Evolutionary conservation across 2,797 vertebrate genomes (phyloP).

Genomic region (Craterocephalus amniculus): DNA sequence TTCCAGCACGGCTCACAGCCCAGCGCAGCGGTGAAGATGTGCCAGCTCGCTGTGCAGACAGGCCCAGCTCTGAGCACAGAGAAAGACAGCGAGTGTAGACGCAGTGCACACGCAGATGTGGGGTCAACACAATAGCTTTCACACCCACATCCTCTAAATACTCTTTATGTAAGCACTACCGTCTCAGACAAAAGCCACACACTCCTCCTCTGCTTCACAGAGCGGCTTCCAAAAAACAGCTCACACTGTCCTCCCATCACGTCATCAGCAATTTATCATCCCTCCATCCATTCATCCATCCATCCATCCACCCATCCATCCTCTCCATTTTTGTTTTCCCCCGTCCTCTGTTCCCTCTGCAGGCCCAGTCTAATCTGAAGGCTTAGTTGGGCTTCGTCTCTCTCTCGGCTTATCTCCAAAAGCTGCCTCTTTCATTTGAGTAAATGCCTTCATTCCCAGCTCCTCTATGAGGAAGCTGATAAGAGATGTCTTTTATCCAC

Average conservation of each 20-base stretch:
- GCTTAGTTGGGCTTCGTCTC: constrained; percentile 72
- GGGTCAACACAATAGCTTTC: constrained; percentile 65
- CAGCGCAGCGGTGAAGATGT: constrained; percentile 56
- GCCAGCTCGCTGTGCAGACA: constrained; percentile 65
- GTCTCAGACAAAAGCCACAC: constrained; percentile 47
- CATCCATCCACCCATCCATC: not conserved
- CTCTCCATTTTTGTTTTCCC: constrained; percentile 12
- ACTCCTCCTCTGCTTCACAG: constrained; percentile 36
- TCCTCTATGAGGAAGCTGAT: constrained; percentile 79
- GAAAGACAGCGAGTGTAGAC: constrained; percentile 45
- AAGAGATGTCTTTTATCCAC: constrained; percentile 81
- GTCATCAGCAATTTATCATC: constrained; percentile 32
- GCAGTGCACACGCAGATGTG: constrained; percentile 43
- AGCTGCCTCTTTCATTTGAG: constrained; percentile 78
- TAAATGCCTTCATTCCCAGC: constrained; percentile 81
- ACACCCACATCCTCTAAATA: constrained; percentile 57
- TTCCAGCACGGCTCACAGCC: constrained; percentile 65
- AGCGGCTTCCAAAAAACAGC: constrained; percentile 26
- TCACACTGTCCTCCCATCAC: constrained; percentile 35
- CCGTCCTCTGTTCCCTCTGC: constrained; percentile 49
- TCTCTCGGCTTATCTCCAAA: constrained; percentile 77
- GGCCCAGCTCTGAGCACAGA: constrained; percentile 50
- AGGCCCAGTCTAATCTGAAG: constrained; percentile 71
- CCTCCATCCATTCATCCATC: constrained; percentile 16
- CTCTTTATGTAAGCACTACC: constrained; percentile 55